Evolutionary conservation across 1,140 invertebrate genomes (phyloP).

Genomic region (Trichomalopsis sarcophagae): DNA sequence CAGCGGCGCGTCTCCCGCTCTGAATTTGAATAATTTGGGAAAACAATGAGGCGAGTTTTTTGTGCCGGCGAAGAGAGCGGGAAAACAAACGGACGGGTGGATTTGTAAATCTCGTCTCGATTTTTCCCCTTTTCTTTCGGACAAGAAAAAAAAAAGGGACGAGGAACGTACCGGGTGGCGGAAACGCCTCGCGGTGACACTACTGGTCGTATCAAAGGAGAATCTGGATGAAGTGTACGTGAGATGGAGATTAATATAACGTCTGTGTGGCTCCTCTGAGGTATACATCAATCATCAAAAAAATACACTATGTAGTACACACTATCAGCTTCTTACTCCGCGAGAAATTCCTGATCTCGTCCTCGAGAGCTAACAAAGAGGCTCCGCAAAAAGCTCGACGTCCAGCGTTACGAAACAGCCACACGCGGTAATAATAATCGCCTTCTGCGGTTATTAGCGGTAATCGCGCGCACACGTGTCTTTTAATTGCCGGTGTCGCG

Average conservation of each 20-base stretch:
- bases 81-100: neutral
- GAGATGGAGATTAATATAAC: constrained; percentile 14
- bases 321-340: too few species aligned
- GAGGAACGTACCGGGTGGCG: neutral
- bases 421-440: neutral
- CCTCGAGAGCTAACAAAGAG: neutral
- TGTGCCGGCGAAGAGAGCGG: neutral
- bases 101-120: constrained; percentile 28
- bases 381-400: neutral
- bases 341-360: neutral
- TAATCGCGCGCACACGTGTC: neutral
- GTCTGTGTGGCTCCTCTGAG: neutral
- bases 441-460: neutral
- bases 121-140: neutral
- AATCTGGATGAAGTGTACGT: neutral
- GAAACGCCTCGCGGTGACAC: neutral
- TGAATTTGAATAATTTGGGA: neutral
- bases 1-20: neutral
- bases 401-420: neutral
- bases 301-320: too few species aligned
- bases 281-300: neutral
- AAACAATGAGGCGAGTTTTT: neutral
- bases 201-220: neutral
- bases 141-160: neutral
- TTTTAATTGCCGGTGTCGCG: neutral